Evolutionary conservation across 1,140 invertebrate genomes (phyloP).

Genomic region (Leptinotarsa lineolata): DNA sequence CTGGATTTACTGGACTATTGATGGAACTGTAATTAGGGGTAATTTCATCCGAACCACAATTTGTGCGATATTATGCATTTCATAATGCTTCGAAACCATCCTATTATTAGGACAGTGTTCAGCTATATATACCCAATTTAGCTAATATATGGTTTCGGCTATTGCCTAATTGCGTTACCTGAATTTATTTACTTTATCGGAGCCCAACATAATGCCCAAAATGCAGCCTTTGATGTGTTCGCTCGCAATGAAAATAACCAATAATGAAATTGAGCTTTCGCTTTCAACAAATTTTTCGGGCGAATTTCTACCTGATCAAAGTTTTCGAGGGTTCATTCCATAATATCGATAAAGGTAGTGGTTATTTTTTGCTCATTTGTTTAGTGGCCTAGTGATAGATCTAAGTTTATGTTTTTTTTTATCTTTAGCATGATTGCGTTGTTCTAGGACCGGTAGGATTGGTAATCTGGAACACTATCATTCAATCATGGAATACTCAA

Average conservation of each 20-base stretch:
- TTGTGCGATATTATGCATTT: constrained; percentile 23
- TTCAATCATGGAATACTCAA: too few species aligned
- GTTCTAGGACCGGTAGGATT: too few species aligned
- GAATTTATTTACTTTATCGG: constrained; percentile 20
- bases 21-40: constrained; percentile 16
- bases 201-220: background rate
- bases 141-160: constrained; percentile 15
- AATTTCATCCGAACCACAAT: constrained; percentile 18
- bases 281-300: too few species aligned
- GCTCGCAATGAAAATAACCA: background rate
- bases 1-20: background rate
- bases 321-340: too few species aligned
- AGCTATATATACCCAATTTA: constrained; percentile 15
- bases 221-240: background rate
- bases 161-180: constrained; percentile 13
- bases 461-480: too few species aligned
- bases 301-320: too few species aligned
- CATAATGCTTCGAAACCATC: constrained; percentile 7
- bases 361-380: too few species aligned
- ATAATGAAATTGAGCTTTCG: background rate
- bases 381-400: too few species aligned
- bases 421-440: too few species aligned
- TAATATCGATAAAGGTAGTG: too few species aligned
- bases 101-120: constrained; percentile 21
- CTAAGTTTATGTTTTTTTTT: too few species aligned